Evolutionary conservation across 2,113 vertebrate genomes (phyloP), one percentile per base, ranked within the genome.

Genomic region (Chaetura pelagica): DNA sequence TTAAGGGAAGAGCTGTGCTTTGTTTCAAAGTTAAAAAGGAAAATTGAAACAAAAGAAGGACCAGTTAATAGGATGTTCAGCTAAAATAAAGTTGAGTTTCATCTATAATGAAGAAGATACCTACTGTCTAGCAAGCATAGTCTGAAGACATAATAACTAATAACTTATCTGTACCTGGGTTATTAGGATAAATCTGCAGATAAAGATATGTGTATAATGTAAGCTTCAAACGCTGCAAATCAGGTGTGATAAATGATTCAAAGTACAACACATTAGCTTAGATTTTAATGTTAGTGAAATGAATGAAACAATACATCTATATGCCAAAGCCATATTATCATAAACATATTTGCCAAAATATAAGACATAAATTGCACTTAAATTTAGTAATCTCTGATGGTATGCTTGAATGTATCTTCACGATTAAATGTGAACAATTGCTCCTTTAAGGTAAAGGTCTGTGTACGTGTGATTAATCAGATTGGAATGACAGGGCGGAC

Each of bases 361-460:
- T 88, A 79, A 95, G 93, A 76, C 95, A 96, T 96, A 97, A 97
- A 97, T 98, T 97, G 96, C 92, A 73, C 94, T 97, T 98, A 97
- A 96, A 97, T 98, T 97, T 94, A 96, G 97, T 97, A 97, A 97
- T 95, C 93, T 97, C 84, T 91, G 78, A 93, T 93, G 96, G 94
- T 97, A 97, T 96, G 96, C 94, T 97, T 96, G 97, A 97, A 97
- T 97, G 96, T 98, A 97, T 97, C 97, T 98, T 98, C 87, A 84
- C 98, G 98, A 98, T 98, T 98, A 98, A 98, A 98, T 97, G 96
- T 97, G 98, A 98, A 98, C 98, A 97, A 97, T 97, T 98, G 97
- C 96, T 98, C 96, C 98, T 98, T 98, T 98, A 98, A 98, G 97
- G 98, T 98, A 98, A 98, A 98, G 97, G 98, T 98, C 98, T 98